A percentile compares a stretch with the other conserved stretches of the same genome.
Evolutionary conservation across 1,140 invertebrate species (phyloP).

Genomic region (fruit fly (Drosophila melanogaster)): Release_6_plus_ISO1_MT NC_004354.4:15505501-15506000

Average conservation of each 20-base stretch:
- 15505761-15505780: not conserved
- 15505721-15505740: not conserved
- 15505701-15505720: conserved; percentile 5
- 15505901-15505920: conserved; percentile 1
- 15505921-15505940: conserved; percentile 10
- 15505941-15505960: conserved; percentile 39
- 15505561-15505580: conserved; percentile 39
- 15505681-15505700: conserved; percentile 1
- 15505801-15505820: not conserved
- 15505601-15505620: conserved; percentile 15
- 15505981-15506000: conserved; percentile 12
- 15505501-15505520: conserved; percentile 15
- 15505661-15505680: conserved; percentile 14
- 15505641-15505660: conserved; percentile 4
- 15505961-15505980: conserved; percentile 22
- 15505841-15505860: conserved; percentile 10
- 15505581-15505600: conserved; percentile 33
- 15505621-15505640: conserved; percentile 12
- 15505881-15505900: not conserved
- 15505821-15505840: conserved; percentile 6
- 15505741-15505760: not conserved
- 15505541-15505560: conserved; percentile 20
- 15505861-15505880: not conserved
- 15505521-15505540: conserved; percentile 17
- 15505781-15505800: not conserved